These are phyloP conservation scores for human (Homo sapiens) DNA, from an alignment of 2,113 vertebrate genomes.

Conservation along the genomic window GRCh38 chr4:183708001-183708500, in stretches of 20 bases:
- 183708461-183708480: conserved; percentile 98
- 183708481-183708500: conserved; percentile 92
- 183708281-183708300: background rate
- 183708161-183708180: background rate
- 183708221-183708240: background rate
- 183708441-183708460: conserved; percentile 97
- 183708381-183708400: background rate
- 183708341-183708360: background rate
- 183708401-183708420: conserved; percentile 94
- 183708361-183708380: background rate
- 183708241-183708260: background rate
- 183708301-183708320: background rate
- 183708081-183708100: background rate
- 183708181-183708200: rapidly evolving
- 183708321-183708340: background rate
- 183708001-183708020: background rate
- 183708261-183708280: background rate
- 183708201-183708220: background rate
- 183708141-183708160: background rate
- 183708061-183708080: background rate
- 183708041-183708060: background rate
- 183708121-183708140: background rate
- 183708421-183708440: conserved; percentile 93
- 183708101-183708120: background rate
- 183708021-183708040: background rate